phyloP scores from a whole-genome alignment of 2,888 invertebrate species.

The Parnassius apollo region DNA sequence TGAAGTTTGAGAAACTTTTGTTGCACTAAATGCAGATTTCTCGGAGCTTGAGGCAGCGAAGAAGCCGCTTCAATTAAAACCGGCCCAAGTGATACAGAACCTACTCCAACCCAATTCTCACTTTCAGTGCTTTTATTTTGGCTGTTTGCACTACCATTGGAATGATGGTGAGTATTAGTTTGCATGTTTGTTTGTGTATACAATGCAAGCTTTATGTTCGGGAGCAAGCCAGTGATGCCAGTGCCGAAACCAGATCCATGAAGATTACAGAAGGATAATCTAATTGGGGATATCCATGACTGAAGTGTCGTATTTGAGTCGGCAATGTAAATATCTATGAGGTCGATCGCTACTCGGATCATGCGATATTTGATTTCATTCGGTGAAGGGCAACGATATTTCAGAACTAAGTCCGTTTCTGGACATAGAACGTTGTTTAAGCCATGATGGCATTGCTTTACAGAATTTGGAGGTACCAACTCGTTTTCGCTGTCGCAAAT shows the following conservation, averaged over 20 bases:
- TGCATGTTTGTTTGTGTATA: slow-evolving; percentile 85
- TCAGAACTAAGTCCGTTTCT: slow-evolving; percentile 84
- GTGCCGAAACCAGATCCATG: slow-evolving; percentile 95
- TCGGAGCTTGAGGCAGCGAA: slow-evolving; percentile 88
- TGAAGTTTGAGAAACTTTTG: slow-evolving; percentile 91
- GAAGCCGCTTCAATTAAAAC: slow-evolving; percentile 93
- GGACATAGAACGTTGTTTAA: slow-evolving; percentile 85
- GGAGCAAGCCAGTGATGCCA: slow-evolving; percentile 92
- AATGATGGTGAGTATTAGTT: slow-evolving; percentile 75
- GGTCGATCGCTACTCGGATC: slow-evolving; percentile 93
- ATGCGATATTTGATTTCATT: slow-evolving; percentile 96
- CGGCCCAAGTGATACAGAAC: slow-evolving; percentile 94
- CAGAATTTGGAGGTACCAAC: slow-evolving; percentile 89
- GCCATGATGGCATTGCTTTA: slow-evolving; percentile 90
- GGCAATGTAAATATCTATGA: slow-evolving; percentile 93
- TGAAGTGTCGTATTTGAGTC: slow-evolving; percentile 94
- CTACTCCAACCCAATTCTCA: slow-evolving; percentile 95
- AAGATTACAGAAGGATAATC: slow-evolving; percentile 95
- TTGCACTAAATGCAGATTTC: slow-evolving; percentile 88
- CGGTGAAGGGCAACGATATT: slow-evolving; percentile 88
- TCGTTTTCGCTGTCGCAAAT: slow-evolving; percentile 95
- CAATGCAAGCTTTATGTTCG: slow-evolving; percentile 84
- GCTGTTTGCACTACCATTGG: slow-evolving; percentile 73
- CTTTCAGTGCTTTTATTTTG: slow-evolving; percentile 63
- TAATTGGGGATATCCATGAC: slow-evolving; percentile 93